Conservation (phyloP, 2,888 invertebrate species). For the Metacarcinus magister region DNA sequence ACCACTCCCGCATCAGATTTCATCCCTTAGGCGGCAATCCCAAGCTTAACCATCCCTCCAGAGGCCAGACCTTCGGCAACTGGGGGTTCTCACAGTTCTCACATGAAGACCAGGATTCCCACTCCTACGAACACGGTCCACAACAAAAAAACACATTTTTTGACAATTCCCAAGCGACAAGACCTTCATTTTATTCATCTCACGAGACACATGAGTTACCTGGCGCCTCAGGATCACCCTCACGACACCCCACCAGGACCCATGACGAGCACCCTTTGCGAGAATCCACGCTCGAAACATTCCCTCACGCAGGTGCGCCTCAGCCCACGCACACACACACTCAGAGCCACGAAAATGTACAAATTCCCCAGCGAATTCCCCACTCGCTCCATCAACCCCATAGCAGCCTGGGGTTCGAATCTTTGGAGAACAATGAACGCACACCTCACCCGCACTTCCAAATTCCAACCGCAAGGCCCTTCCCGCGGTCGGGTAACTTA, state of each 20-base stretch:
- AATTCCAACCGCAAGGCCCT: neutral
- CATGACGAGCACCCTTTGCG: neutral
- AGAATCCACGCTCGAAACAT: neutral
- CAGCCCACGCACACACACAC: neutral
- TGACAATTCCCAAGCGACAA: neutral
- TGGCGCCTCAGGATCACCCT: neutral
- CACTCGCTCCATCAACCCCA: neutral
- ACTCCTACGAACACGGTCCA: neutral
- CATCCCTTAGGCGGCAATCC: slow-evolving; percentile 40
- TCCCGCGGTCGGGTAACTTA: slow-evolving; percentile 67
- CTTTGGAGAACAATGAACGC: neutral
- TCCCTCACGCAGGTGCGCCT: neutral
- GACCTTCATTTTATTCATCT: neutral
- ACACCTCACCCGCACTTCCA: neutral
- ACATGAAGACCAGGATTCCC: neutral
- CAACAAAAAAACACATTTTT: neutral
- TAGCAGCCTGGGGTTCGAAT: neutral
- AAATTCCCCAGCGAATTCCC: neutral
- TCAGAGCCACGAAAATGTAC: no score
- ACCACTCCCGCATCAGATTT: slow-evolving; percentile 71
- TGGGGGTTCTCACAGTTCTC: slow-evolving; percentile 60
- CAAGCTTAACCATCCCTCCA: neutral
- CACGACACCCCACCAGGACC: no score
- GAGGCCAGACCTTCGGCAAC: slow-evolving; percentile 70
- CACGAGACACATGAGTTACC: neutral